Conservation (phyloP, 2,888 invertebrate genomes). For the Leptinotarsa tumamoca region DNA sequence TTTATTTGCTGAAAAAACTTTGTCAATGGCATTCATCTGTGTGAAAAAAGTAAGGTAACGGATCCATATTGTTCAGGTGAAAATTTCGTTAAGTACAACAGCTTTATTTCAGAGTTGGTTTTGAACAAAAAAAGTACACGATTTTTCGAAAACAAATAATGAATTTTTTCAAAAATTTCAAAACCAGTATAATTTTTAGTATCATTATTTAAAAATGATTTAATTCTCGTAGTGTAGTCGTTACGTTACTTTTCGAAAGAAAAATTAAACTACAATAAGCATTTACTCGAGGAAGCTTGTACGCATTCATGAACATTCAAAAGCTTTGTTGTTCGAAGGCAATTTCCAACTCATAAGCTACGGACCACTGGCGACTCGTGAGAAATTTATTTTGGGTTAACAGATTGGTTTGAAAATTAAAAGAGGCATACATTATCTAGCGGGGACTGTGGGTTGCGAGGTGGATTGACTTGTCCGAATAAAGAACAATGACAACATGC, state of each 20-base stretch:
- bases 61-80: too few relatives aligned
- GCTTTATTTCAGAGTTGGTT: too few relatives aligned
- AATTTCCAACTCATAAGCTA: background rate
- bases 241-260: background rate
- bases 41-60: too few relatives aligned
- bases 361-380: background rate
- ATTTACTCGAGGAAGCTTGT: background rate
- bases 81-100: too few relatives aligned
- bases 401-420: background rate
- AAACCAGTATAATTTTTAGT: too few relatives aligned
- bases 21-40: background rate
- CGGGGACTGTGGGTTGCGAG: too few relatives aligned
- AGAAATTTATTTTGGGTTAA: background rate
- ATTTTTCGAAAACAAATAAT: too few relatives aligned
- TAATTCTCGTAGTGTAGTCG: background rate
- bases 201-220: too few relatives aligned
- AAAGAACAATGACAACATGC: background rate
- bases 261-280: background rate
- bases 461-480: background rate
- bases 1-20: background rate
- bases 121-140: too few relatives aligned
- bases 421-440: background rate
- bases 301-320: background rate
- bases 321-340: background rate
- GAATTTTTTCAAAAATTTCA: too few relatives aligned